phyloP scores from a whole-genome alignment of 2,888 invertebrate genomes.

The Acanthoscelides obtectus region DNA sequence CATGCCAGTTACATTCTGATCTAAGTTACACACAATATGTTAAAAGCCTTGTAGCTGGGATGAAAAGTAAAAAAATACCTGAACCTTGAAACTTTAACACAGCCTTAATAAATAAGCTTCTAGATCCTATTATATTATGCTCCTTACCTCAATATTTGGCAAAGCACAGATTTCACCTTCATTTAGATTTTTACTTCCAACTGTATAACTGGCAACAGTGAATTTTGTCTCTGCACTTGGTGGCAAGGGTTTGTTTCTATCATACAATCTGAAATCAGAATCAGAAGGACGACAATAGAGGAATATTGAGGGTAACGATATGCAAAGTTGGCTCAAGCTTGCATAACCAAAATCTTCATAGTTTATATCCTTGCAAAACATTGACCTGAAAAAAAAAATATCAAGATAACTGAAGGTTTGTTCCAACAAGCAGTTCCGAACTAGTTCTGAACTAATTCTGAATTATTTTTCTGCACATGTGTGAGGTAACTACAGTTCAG shows the following conservation, averaged over 20 bases:
- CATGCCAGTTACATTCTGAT: too few species aligned
- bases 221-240: constrained; percentile 17
- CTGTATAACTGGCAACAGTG: constrained; percentile 23
- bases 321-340: constrained; percentile 38
- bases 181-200: constrained; percentile 3
- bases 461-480: too few species aligned
- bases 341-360: constrained; percentile 36
- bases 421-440: too few species aligned
- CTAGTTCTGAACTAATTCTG: too few species aligned
- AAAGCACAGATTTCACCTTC: constrained; percentile 9
- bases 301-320: constrained; percentile 35
- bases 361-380: constrained; percentile 31
- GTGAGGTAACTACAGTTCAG: too few species aligned
- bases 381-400: constrained; percentile 26
- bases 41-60: too few species aligned
- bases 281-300: constrained; percentile 32
- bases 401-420: too few species aligned
- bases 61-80: too few species aligned
- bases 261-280: constrained; percentile 41
- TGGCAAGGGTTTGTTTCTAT: constrained; percentile 33
- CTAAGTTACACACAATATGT: too few species aligned
- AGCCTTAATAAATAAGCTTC: too few species aligned
- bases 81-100: too few species aligned
- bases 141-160: constrained; percentile 20
- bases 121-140: too few species aligned